These are phyloP conservation scores for Drosophila parvula DNA, from an alignment of 1,140 invertebrate genomes.

Conservation along the genomic window DNA sequence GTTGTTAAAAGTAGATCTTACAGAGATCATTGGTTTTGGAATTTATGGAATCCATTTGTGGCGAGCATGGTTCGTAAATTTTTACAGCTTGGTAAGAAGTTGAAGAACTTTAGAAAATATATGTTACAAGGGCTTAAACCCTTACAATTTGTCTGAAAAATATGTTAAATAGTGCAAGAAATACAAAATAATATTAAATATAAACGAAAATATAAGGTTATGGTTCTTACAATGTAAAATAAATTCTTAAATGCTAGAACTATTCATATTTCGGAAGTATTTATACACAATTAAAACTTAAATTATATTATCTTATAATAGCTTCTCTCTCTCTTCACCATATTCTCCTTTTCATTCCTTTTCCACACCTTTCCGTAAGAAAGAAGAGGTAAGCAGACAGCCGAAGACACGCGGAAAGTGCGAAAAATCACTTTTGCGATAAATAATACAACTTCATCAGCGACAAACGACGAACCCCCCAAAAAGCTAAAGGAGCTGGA, in stretches of 20 bases:
- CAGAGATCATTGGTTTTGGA: conserved; percentile 12
- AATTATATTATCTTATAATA: background rate
- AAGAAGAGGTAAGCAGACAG: conserved; percentile 26
- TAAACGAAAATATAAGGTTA: background rate
- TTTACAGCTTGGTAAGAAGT: background rate
- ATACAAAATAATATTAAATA: background rate
- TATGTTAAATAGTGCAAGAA: background rate
- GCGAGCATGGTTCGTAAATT: conserved; percentile 14
- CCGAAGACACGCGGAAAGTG: conserved; percentile 50
- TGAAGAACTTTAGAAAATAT: background rate
- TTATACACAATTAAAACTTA: background rate
- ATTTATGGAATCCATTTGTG: conserved; percentile 13
- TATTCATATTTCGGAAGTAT: background rate
- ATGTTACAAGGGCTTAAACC: too few species aligned
- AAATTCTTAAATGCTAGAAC: too few species aligned
- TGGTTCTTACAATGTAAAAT: background rate
- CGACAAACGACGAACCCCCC: conserved; percentile 36
- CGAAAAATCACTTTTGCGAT: conserved; percentile 70
- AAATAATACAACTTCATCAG: conserved; percentile 79
- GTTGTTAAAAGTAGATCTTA: conserved; percentile 11
- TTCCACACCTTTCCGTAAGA: conserved; percentile 1
- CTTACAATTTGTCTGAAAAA: background rate
- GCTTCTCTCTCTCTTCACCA: background rate
- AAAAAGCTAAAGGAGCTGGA: background rate
- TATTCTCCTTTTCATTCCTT: background rate